These are phyloP conservation scores for Monochamus saltuarius DNA, from an alignment of 1,140 invertebrate species.

Conservation along the genomic window DNA sequence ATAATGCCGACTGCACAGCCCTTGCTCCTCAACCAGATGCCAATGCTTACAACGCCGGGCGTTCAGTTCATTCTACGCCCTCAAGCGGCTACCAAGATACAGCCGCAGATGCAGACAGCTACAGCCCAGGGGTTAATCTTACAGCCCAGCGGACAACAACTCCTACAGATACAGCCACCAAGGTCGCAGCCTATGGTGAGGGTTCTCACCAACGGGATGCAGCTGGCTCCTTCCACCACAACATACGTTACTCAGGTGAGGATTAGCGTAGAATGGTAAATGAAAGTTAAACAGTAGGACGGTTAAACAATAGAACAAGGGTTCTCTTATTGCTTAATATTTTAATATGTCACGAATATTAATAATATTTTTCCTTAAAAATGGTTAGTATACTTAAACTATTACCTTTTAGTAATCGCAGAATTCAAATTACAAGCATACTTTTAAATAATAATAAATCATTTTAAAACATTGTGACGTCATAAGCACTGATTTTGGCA, in stretches of 20 bases:
- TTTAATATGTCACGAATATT: neutral
- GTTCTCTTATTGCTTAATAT: too few species aligned
- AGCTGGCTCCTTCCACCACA: conserved; percentile 48
- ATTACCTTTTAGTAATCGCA: too few species aligned
- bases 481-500: too few species aligned
- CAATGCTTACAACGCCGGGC: conserved; percentile 49
- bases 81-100: conserved; percentile 52
- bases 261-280: neutral
- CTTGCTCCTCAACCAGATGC: conserved; percentile 49
- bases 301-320: too few species aligned
- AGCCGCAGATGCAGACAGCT: conserved; percentile 46
- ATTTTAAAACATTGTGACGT: too few species aligned
- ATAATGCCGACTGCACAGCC: conserved; percentile 49
- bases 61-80: conserved; percentile 57
- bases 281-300: too few species aligned
- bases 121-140: conserved; percentile 51
- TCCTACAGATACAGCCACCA: conserved; percentile 47
- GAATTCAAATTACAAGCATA: too few species aligned
- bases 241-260: conserved; percentile 46
- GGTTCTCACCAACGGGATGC: conserved; percentile 56
- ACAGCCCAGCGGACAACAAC: conserved; percentile 45
- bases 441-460: too few species aligned
- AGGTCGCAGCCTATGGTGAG: conserved; percentile 56
- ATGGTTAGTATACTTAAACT: too few species aligned
- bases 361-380: neutral